phyloP scores from a whole-genome alignment of 2,797 vertebrate species.

The Characodon lateralis region DNA sequence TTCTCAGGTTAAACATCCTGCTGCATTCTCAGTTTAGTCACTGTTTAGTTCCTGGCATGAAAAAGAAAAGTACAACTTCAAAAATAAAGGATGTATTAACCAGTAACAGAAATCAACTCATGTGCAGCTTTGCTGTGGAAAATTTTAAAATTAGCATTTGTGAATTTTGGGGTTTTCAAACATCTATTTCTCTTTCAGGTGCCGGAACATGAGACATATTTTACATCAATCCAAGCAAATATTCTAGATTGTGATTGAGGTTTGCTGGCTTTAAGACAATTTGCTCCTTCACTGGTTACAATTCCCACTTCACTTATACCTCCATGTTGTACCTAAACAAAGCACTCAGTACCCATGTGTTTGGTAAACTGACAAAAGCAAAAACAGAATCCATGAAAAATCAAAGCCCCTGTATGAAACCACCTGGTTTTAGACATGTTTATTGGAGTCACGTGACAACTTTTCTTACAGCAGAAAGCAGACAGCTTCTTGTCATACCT shows the following conservation, averaged over 20 bases:
- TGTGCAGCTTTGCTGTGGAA: neutral
- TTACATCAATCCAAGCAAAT: neutral
- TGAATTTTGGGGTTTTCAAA: neutral
- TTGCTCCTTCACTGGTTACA: too few species aligned
- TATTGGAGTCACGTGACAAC: too few species aligned
- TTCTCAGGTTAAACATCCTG: neutral
- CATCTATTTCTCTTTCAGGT: neutral
- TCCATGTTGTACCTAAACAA: neutral
- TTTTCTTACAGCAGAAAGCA: neutral
- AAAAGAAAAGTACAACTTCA: neutral
- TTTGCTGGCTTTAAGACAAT: neutral
- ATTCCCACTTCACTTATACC: neutral
- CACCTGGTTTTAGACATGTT: too few species aligned
- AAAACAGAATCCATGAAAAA: too few species aligned
- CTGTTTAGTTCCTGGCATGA: neutral
- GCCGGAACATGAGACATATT: neutral
- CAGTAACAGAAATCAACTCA: neutral
- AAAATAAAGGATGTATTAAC: neutral
- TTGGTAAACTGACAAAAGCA: too few species aligned
- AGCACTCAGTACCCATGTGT: neutral
- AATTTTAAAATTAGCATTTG: neutral
- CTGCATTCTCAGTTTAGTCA: neutral
- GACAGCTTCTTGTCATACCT: neutral
- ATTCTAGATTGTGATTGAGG: neutral
- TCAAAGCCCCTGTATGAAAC: too few species aligned